A percentile compares a stretch with the other conserved stretches of the same genome.
phyloP scores from a whole-genome alignment of 2,113 vertebrate genomes.

The Butorides virescens region DNA sequence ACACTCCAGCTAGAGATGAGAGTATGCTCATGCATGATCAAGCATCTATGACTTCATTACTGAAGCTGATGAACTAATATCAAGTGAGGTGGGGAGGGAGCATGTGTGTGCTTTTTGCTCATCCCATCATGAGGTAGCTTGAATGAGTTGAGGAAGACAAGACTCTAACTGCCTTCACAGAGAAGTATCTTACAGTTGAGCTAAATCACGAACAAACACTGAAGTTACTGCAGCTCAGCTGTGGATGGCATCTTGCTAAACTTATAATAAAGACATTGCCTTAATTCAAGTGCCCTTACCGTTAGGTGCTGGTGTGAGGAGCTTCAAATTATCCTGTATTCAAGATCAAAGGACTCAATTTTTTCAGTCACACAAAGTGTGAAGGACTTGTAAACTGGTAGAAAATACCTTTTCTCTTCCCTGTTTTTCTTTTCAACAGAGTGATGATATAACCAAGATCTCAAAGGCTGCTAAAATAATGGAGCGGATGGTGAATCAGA shows the following conservation, averaged over 20 bases:
- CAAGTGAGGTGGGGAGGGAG: neutral
- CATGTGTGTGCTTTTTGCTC: neutral
- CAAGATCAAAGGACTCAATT: neutral
- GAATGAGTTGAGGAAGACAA: neutral
- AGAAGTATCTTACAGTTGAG: neutral
- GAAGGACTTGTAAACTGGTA: neutral
- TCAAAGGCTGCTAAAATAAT: constrained; percentile 80
- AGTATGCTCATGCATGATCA: neutral
- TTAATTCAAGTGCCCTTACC: neutral
- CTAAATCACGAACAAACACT: neutral
- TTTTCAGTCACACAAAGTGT: neutral
- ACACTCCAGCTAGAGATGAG: neutral
- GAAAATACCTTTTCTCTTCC: neutral
- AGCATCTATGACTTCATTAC: neutral
- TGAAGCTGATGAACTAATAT: neutral
- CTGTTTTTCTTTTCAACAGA: constrained; percentile 62
- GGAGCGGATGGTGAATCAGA: constrained; percentile 92
- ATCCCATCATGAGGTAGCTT: neutral
- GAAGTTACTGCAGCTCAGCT: neutral
- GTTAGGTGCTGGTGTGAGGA: neutral
- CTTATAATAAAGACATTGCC: neutral
- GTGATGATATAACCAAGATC: constrained; percentile 81
- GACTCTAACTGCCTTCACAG: neutral
- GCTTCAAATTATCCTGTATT: neutral
- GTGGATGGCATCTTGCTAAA: neutral